phyloP scores from a whole-genome alignment of 53 echinoderm and acorn worm genomes.

The Stichopus horrens region DNA sequence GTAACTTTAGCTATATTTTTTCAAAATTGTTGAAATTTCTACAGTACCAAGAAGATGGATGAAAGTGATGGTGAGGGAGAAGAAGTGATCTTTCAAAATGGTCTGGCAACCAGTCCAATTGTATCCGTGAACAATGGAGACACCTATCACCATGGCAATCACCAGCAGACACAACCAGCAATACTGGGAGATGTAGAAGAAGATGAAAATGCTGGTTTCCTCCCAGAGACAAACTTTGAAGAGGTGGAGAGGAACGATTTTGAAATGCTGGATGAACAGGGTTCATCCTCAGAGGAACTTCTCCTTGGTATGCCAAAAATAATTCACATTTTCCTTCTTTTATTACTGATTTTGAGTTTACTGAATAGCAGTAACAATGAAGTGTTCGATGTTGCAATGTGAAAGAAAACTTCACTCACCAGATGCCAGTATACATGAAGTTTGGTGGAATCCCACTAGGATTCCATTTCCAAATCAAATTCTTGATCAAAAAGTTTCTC shows the following conservation, averaged over 20 bases:
- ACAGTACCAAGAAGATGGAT: background rate
- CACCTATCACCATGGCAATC: background rate
- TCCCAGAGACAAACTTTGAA: constrained; percentile 19
- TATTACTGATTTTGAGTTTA: too few relatives aligned
- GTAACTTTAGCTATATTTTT: too few relatives aligned
- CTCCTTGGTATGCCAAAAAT: constrained; percentile 14
- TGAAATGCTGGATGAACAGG: constrained; percentile 23
- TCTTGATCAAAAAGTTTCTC: too few relatives aligned
- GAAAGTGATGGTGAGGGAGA: constrained; percentile 6
- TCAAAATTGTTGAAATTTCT: too few relatives aligned
- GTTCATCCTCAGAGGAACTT: constrained; percentile 20
- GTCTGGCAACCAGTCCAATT: background rate
- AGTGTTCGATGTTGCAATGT: too few relatives aligned
- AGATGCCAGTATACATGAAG: too few relatives aligned
- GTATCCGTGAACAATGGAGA: background rate
- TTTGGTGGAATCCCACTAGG: too few relatives aligned
- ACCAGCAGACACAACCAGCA: constrained; percentile 5
- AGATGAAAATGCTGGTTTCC: background rate
- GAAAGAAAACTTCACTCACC: too few relatives aligned
- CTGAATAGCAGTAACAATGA: too few relatives aligned
- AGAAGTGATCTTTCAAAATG: constrained; percentile 18
- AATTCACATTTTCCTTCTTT: background rate
- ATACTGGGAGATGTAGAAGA: constrained; percentile 11
- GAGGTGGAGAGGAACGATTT: constrained; percentile 31
- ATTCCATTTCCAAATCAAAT: too few relatives aligned